Evolutionary conservation across 2,888 invertebrate species (phyloP).

Genomic region (Apoda limacodes): DNA sequence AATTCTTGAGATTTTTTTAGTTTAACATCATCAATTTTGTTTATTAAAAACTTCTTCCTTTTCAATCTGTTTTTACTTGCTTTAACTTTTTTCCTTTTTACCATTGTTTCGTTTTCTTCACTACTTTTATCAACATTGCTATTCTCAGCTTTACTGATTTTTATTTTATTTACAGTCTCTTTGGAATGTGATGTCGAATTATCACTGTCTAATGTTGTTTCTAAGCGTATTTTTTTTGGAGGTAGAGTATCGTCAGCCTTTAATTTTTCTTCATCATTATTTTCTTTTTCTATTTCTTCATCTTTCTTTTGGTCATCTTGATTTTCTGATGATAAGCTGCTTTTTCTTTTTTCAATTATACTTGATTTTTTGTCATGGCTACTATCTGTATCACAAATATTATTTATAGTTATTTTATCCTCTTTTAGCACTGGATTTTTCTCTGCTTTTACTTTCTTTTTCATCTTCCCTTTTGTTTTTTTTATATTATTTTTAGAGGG

Average conservation of each 20-base stretch:
- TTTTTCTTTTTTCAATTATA: constrained; percentile 56
- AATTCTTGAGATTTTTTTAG: constrained; percentile 1
- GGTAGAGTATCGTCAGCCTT: constrained; percentile 49
- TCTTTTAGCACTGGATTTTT: constrained; percentile 28
- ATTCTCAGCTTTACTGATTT: constrained; percentile 43
- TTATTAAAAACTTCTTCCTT: too few species aligned
- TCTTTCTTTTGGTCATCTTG: constrained; percentile 29
- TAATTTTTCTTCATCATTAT: constrained; percentile 37
- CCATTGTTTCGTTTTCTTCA: constrained; percentile 22
- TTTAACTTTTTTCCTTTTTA: constrained; percentile 12
- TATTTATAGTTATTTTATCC: constrained; percentile 34
- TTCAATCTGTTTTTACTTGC: constrained; percentile 13
- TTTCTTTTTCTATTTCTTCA: constrained; percentile 39
- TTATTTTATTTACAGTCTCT: constrained; percentile 38
- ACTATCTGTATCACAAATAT: constrained; percentile 40
- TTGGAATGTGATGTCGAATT: constrained; percentile 53
- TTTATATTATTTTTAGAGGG: constrained; percentile 37
- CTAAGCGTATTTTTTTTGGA: constrained; percentile 53
- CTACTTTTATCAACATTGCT: constrained; percentile 29
- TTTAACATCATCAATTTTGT: too few species aligned
- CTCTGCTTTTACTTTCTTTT: constrained; percentile 40
- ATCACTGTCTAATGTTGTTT: constrained; percentile 46
- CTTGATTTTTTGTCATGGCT: constrained; percentile 50
- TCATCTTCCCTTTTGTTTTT: constrained; percentile 45
- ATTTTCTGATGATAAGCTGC: constrained; percentile 54